Percentiles rank a stretch among this genome's conserved stretches.
Evolutionary conservation across 1,140 invertebrate genomes (phyloP).

Genomic region (Rhagoletis zephyria): DNA sequence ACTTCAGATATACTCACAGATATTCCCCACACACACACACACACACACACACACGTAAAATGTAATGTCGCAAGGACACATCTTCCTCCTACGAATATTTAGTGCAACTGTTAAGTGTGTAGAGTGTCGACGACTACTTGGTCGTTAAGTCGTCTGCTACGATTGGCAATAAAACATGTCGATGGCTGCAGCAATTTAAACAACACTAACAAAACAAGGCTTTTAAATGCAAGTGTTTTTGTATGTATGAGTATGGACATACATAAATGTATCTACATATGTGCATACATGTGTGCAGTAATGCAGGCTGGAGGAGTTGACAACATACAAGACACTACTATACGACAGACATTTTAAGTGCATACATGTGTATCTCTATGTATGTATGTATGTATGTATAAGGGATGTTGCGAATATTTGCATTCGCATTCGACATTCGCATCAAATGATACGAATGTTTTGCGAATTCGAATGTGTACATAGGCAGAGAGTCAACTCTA

Average conservation of each 20-base stretch:
- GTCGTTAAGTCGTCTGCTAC: neutral
- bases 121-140: neutral
- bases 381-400: neutral
- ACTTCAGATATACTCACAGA: neutral
- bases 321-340: conserved; percentile 2
- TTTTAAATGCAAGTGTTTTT: neutral
- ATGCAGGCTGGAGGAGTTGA: conserved; percentile 9
- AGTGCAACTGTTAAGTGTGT: neutral
- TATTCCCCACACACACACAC: neutral
- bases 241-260: neutral
- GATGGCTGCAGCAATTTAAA: conserved; percentile 19
- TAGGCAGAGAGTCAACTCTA: too few species aligned
- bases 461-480: too few species aligned
- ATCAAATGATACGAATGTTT: too few species aligned
- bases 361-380: too few species aligned
- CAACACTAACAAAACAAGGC: neutral
- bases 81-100: conserved; percentile 17
- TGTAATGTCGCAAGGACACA: conserved; percentile 7
- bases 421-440: too few species aligned
- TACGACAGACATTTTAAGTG: neutral
- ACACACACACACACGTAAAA: neutral
- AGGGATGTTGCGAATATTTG: too few species aligned
- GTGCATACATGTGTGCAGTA: neutral
- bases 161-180: conserved; percentile 48
- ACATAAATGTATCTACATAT: neutral